Percentiles rank a stretch among this genome's conserved stretches.
Evolutionary conservation across 1,140 invertebrate genomes (phyloP).

Genomic region (Drosophila eugracilis): DNA sequence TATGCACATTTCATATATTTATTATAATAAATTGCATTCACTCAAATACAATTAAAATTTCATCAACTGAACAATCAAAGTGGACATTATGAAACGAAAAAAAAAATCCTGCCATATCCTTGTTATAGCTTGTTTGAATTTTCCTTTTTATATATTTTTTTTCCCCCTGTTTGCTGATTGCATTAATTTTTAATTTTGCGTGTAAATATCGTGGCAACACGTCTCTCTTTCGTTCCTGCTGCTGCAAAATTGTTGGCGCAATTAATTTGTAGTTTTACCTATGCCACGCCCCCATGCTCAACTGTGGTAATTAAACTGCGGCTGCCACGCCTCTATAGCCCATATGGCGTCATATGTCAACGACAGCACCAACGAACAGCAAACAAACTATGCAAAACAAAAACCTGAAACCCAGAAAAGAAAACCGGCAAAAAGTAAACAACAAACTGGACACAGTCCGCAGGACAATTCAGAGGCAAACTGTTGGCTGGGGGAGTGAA

Average conservation of each 20-base stretch:
- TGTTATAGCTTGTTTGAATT: conserved; percentile 11
- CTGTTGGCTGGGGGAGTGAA: no score
- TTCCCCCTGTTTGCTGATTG: conserved; percentile 27
- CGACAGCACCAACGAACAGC: conserved; percentile 22
- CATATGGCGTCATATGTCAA: conserved; percentile 41
- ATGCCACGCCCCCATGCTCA: conserved; percentile 18
- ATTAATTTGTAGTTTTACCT: conserved; percentile 63
- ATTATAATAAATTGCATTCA: conserved; percentile 51
- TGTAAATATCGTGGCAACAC: conserved; percentile 52
- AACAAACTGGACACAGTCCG: conserved; percentile 14
- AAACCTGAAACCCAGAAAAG: conserved; percentile 36
- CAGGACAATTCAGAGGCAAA: conserved; percentile 27
- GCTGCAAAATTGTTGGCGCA: conserved; percentile 48
- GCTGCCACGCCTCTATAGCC: conserved; percentile 22
- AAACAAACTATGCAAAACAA: conserved; percentile 42
- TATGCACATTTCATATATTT: conserved; percentile 30
- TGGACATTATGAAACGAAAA: neutral
- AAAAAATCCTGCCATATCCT: neutral
- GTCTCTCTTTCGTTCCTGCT: neutral
- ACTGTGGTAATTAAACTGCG: conserved; percentile 53
- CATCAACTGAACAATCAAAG: conserved; percentile 57
- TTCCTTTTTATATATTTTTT: no score
- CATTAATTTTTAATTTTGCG: conserved; percentile 74
- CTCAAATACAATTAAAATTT: conserved; percentile 66
- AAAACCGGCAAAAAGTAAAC: conserved; percentile 36